phyloP scores from a whole-genome alignment of 2,113 vertebrate genomes.

The Apus apus region DNA sequence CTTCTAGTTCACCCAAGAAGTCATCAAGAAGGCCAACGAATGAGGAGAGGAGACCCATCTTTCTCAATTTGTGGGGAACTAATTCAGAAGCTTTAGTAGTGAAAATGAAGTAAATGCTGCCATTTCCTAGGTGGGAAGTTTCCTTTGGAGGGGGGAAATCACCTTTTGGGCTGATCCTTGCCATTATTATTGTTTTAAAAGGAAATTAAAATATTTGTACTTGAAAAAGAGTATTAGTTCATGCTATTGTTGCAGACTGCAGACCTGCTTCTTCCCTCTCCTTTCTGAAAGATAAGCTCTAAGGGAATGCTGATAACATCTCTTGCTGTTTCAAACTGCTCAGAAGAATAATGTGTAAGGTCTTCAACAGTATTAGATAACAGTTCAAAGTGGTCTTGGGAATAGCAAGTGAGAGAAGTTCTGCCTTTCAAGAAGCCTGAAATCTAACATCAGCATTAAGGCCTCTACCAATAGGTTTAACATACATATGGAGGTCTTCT shows the following conservation, averaged over 20 bases:
- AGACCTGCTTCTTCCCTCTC: neutral
- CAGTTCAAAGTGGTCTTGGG: neutral
- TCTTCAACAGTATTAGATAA: neutral
- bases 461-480: neutral
- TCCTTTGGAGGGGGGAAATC: neutral
- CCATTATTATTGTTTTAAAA: neutral
- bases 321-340: neutral
- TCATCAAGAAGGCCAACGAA: neutral
- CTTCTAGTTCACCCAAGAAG: neutral
- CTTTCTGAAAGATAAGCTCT: neutral
- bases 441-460: neutral
- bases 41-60: neutral
- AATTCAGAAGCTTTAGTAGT: neutral
- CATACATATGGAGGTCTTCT: neutral
- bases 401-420: slow-evolving; percentile 25
- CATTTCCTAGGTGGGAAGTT: neutral
- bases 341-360: neutral
- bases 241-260: neutral
- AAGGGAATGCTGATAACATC: neutral
- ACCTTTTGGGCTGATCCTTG: neutral
- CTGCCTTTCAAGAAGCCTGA: slow-evolving; percentile 9
- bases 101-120: neutral
- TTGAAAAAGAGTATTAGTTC: neutral
- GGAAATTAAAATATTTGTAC: neutral
- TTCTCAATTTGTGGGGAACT: neutral